phyloP scores from a whole-genome alignment of 2,797 vertebrate species.

The Anguilla obscura region DNA sequence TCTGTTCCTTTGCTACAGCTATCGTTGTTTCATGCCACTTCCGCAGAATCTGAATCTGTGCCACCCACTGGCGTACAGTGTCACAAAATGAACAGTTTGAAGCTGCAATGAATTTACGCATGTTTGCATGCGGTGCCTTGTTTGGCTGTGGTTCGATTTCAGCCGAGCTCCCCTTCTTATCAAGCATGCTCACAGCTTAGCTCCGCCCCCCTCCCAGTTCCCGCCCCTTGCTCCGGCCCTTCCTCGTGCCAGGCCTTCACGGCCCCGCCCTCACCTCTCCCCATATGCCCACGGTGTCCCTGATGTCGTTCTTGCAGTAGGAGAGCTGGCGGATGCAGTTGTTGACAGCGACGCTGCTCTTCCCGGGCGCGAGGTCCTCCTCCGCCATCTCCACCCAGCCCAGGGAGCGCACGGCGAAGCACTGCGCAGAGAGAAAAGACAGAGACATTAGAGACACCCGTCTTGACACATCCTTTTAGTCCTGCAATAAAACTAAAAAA shows the following conservation, averaged over 20 bases:
- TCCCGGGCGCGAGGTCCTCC: conserved; percentile 85
- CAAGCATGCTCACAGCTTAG: background rate
- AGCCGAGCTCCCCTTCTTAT: too few species aligned
- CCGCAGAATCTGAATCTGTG: too few species aligned
- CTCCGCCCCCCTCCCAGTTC: background rate
- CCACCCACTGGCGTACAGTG: too few species aligned
- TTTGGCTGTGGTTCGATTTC: too few species aligned
- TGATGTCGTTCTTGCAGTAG: conserved; percentile 91
- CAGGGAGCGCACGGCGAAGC: conserved; percentile 90
- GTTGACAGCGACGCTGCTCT: conserved; percentile 89
- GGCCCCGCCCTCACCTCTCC: conserved; percentile 81
- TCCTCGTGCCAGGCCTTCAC: background rate
- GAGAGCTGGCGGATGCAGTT: conserved; percentile 95
- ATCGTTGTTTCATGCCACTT: too few species aligned
- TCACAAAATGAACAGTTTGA: too few species aligned
- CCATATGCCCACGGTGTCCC: conserved; percentile 88
- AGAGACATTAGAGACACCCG: background rate
- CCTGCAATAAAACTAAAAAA: too few species aligned
- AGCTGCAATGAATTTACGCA: too few species aligned
- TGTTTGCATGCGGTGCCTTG: too few species aligned
- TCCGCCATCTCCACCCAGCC: conserved; percentile 98
- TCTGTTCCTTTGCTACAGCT: too few species aligned
- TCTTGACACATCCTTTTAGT: too few species aligned
- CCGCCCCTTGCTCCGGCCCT: too few species aligned
- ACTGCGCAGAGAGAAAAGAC: conserved; percentile 66